These are phyloP conservation scores for Knipowitschia caucasica DNA, from an alignment of 2,797 vertebrate genomes.

Conservation along the genomic window DNA sequence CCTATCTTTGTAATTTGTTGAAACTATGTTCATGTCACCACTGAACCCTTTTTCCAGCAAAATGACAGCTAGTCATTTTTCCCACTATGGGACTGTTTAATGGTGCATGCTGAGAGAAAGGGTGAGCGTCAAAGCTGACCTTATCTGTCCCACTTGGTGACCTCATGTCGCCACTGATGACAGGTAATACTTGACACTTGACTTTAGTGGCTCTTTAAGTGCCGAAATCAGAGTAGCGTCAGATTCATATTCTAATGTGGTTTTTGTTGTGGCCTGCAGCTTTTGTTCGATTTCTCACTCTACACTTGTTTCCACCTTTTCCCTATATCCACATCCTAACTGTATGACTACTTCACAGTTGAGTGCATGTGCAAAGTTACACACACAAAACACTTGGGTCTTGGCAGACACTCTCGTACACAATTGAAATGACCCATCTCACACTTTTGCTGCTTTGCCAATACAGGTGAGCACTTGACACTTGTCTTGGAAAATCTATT, in stretches of 20 bases:
- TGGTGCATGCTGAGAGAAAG: slow-evolving; percentile 72
- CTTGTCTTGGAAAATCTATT: slow-evolving; percentile 59
- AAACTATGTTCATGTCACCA: slow-evolving; percentile 37
- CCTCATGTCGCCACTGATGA: slow-evolving; percentile 66
- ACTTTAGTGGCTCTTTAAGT: slow-evolving; percentile 71
- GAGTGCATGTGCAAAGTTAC: slow-evolving; percentile 24
- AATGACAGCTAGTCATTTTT: slow-evolving; percentile 57
- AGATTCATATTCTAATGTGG: slow-evolving; percentile 66
- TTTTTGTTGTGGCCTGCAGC: slow-evolving; percentile 56
- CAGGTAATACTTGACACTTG: slow-evolving; percentile 69
- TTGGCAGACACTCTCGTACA: slow-evolving; percentile 48
- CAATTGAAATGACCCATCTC: slow-evolving; percentile 56
- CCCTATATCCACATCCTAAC: slow-evolving; percentile 20
- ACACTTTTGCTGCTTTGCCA: slow-evolving; percentile 38
- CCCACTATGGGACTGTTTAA: slow-evolving; percentile 62
- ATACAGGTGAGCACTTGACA: slow-evolving; percentile 61
- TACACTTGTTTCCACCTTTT: slow-evolving; percentile 52
- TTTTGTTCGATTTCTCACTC: slow-evolving; percentile 45
- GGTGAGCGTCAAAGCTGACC: slow-evolving; percentile 65
- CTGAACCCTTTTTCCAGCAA: slow-evolving; percentile 42
- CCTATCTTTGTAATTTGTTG: slow-evolving; percentile 22
- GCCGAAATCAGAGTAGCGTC: slow-evolving; percentile 46
- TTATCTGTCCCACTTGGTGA: slow-evolving; percentile 62
- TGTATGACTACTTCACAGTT: slow-evolving; percentile 21
- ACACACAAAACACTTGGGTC: slow-evolving; percentile 32